These are phyloP conservation scores for Noctua comes DNA, from an alignment of 2,888 invertebrate species.

Conservation along the genomic window DNA sequence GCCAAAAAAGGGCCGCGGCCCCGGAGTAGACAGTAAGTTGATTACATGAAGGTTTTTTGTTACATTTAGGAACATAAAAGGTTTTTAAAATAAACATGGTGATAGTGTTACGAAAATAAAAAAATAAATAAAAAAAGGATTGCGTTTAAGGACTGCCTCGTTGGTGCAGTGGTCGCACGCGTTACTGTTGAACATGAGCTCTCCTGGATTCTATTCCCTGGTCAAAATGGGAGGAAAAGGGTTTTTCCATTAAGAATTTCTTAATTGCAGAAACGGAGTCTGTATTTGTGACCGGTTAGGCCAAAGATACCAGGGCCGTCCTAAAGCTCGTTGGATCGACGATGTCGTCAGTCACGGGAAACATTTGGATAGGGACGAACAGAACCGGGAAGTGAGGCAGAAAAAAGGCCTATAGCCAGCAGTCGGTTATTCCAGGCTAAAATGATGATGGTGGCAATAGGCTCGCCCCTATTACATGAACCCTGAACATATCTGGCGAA, in stretches of 20 bases:
- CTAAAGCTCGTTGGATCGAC: too few relatives aligned
- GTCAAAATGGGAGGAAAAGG: not conserved
- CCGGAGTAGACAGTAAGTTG: conserved; percentile 41
- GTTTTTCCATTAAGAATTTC: not conserved
- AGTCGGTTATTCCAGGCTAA: too few relatives aligned
- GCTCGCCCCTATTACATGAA: not conserved
- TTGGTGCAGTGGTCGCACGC: not conserved
- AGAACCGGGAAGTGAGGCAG: too few relatives aligned
- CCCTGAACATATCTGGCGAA: not conserved
- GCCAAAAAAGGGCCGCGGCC: conserved; percentile 44
- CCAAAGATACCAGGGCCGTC: too few relatives aligned
- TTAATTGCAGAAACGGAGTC: not conserved
- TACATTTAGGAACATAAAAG: conserved; percentile 36
- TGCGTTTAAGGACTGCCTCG: not conserved
- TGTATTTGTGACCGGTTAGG: not conserved
- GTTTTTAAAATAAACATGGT: conserved; percentile 20
- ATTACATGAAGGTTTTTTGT: conserved; percentile 46
- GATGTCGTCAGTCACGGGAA: too few relatives aligned
- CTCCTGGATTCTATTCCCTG: not conserved
- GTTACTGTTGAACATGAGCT: not conserved
- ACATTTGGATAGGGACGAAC: too few relatives aligned
- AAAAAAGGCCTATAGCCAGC: too few relatives aligned
- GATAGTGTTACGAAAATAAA: not conserved
- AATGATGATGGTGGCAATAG: not conserved
- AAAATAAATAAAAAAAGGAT: not conserved